phyloP scores from a whole-genome alignment of 2,113 vertebrate species.

The Microcebus murinus region DNA sequence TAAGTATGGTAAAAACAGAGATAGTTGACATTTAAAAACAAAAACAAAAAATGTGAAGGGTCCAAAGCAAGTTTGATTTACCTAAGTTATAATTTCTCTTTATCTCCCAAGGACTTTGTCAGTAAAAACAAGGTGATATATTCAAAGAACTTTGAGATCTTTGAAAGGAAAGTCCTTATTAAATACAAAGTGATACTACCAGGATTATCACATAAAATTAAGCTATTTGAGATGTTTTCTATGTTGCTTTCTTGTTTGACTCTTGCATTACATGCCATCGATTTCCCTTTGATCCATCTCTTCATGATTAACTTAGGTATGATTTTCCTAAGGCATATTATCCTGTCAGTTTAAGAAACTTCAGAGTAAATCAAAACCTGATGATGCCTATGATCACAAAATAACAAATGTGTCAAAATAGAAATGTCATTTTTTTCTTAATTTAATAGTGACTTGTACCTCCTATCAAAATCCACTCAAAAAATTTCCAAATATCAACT shows the following conservation, averaged over 20 bases:
- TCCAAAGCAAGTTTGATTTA: conserved; percentile 21
- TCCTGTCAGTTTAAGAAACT: conserved; percentile 68
- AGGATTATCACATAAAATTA: conserved; percentile 59
- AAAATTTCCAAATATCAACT: conserved; percentile 24
- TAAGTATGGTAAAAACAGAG: background rate
- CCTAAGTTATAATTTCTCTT: background rate
- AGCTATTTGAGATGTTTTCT: conserved; percentile 31
- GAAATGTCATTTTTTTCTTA: conserved; percentile 14
- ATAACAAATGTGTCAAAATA: conserved; percentile 68
- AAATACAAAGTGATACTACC: conserved; percentile 38
- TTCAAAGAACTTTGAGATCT: conserved; percentile 33
- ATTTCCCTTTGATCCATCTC: conserved; percentile 67
- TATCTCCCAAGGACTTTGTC: background rate
- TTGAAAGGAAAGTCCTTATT: conserved; percentile 31
- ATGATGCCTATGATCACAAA: conserved; percentile 55
- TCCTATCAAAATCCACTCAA: conserved; percentile 22
- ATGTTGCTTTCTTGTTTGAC: conserved; percentile 49
- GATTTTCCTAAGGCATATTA: conserved; percentile 57
- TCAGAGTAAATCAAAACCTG: conserved; percentile 59
- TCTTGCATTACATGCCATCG: conserved; percentile 35
- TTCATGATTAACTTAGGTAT: conserved; percentile 58
- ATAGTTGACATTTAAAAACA: conserved; percentile 15
- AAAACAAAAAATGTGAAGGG: background rate
- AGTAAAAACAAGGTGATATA: background rate
- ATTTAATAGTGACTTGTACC: conserved; percentile 36